Evolutionary conservation across 2,888 invertebrate genomes (phyloP).

Genomic region (Phytoseiulus persimilis): DNA sequence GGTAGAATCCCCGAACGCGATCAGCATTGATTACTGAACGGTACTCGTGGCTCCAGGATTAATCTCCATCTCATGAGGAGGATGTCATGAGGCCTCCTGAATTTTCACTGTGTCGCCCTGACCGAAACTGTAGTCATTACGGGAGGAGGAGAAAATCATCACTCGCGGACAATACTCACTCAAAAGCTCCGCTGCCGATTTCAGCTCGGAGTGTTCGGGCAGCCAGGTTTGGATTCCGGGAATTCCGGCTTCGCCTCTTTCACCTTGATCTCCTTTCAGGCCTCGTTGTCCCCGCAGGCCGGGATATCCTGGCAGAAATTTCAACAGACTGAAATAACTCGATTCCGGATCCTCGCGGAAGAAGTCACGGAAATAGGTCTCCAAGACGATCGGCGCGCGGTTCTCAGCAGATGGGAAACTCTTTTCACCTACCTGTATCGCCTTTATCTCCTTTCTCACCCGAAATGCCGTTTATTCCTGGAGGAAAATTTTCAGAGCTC

Average conservation of each 20-base stretch:
- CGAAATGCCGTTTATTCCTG: conserved; percentile 15
- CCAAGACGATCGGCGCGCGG: too few species aligned
- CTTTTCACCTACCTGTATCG: not conserved
- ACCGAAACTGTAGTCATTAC: too few species aligned
- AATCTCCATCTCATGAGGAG: too few species aligned
- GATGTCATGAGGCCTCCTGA: too few species aligned
- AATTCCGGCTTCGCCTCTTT: conserved; percentile 42
- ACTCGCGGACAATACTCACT: conserved; percentile 41
- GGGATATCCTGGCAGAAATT: not conserved
- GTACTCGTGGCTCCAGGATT: too few species aligned
- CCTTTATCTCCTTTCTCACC: conserved; percentile 27
- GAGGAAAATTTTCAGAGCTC: not conserved
- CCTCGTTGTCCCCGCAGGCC: conserved; percentile 47
- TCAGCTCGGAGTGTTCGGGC: conserved; percentile 49
- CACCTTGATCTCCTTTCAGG: conserved; percentile 50
- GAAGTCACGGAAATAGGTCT: too few species aligned
- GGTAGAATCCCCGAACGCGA: too few species aligned
- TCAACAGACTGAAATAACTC: not conserved
- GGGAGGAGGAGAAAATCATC: too few species aligned
- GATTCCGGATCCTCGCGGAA: too few species aligned
- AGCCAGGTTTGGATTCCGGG: conserved; percentile 41
- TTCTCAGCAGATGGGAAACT: too few species aligned
- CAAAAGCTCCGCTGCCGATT: conserved; percentile 39
- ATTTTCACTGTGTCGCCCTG: too few species aligned
- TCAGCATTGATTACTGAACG: too few species aligned